Conservation (phyloP, 92 coral and sea anemone genomes). For the Umimayanthus kanabou region DNA sequence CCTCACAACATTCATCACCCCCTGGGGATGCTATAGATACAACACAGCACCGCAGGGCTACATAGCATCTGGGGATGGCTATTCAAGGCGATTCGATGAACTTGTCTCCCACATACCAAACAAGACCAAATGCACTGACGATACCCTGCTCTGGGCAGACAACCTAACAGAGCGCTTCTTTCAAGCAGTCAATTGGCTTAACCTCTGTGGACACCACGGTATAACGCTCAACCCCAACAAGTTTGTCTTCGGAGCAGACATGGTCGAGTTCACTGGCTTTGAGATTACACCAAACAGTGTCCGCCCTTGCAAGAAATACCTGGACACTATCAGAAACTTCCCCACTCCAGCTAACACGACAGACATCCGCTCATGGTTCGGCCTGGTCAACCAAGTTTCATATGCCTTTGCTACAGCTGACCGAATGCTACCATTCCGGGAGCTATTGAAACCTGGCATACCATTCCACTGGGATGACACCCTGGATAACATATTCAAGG, state of each 20-base stretch:
- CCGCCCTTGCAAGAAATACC: slow-evolving; percentile 49
- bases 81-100: slow-evolving; percentile 2
- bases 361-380: slow-evolving; percentile 41
- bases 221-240: slow-evolving; percentile 46
- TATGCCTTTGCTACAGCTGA: too few species aligned
- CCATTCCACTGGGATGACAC: background rate
- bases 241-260: slow-evolving; percentile 37
- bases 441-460: background rate
- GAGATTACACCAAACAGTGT: slow-evolving; percentile 48
- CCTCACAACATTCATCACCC: slow-evolving; percentile 30
- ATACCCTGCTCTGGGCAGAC: slow-evolving; percentile 51
- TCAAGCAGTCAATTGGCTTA: slow-evolving; percentile 40
- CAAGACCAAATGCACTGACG: slow-evolving; percentile 50
- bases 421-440: too few species aligned
- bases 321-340: slow-evolving; percentile 49
- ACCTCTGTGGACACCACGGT: slow-evolving; percentile 50
- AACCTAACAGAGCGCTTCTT: slow-evolving; percentile 12
- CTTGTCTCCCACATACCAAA: slow-evolving; percentile 22
- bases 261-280: slow-evolving; percentile 39
- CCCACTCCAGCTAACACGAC: slow-evolving; percentile 52
- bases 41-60: slow-evolving; percentile 25
- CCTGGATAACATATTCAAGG: slow-evolving; percentile 14
- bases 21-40: slow-evolving; percentile 20
- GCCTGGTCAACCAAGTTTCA: too few species aligned
- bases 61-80: slow-evolving; percentile 9